Evolutionary conservation across 2,797 vertebrate species (phyloP).

Genomic region (Spinus olivaceus): DNA sequence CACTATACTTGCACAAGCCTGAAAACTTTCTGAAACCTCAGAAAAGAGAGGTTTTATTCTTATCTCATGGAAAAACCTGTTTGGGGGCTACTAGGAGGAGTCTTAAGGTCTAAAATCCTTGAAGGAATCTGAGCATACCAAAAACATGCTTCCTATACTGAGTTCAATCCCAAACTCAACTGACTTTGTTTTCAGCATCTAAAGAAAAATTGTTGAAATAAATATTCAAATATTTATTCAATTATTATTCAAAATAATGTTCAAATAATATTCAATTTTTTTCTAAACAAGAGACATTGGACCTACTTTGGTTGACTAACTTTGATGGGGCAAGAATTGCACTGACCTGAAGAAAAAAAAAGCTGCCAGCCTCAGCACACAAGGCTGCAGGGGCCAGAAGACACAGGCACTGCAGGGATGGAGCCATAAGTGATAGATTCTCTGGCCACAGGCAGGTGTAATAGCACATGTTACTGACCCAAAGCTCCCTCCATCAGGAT

Average conservation of each 20-base stretch:
- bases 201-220: not conserved
- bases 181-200: not conserved
- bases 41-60: not conserved
- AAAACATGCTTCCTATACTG: not conserved
- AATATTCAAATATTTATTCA: too few relatives aligned
- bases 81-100: not conserved
- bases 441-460: not conserved
- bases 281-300: not conserved
- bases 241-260: too few relatives aligned
- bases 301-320: not conserved
- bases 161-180: not conserved
- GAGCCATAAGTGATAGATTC: not conserved
- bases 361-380: too few relatives aligned
- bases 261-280: too few relatives aligned
- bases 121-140: not conserved
- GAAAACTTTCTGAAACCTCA: not conserved
- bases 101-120: not conserved
- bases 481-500: rapidly evolving
- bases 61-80: not conserved
- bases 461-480: not conserved
- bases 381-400: not conserved
- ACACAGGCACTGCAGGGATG: not conserved
- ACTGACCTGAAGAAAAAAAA: not conserved
- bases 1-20: not conserved
- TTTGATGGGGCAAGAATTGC: not conserved